A percentile compares a stretch with the other conserved stretches of the same genome.
phyloP scores from a whole-genome alignment of 1,140 invertebrate genomes.

The Caenorhabditis elegans region WBcel235 BX284602.5:10661001-10661500 shows the following conservation, averaged over 20 bases:
- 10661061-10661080: conserved; percentile 79
- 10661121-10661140: conserved; percentile 88
- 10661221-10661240: not conserved
- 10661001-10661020: not conserved
- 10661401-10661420: too few relatives aligned
- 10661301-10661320: too few relatives aligned
- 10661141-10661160: conserved; percentile 82
- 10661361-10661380: too few relatives aligned
- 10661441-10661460: conserved; percentile 40
- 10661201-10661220: conserved; percentile 67
- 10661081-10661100: conserved; percentile 84
- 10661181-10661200: conserved; percentile 72
- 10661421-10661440: too few relatives aligned
- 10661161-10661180: conserved; percentile 83
- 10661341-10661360: too few relatives aligned
- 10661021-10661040: too few relatives aligned
- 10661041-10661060: too few relatives aligned
- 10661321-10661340: too few relatives aligned
- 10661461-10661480: conserved; percentile 64
- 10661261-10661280: too few relatives aligned
- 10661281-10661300: too few relatives aligned
- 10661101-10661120: conserved; percentile 74
- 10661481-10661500: conserved; percentile 66
- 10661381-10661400: too few relatives aligned
- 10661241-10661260: conserved; percentile 23